Percentiles rank a stretch among this genome's conserved stretches.
These are phyloP conservation scores for Hippoglossus stenolepis DNA, from an alignment of 2,113 vertebrate species.

Conservation along the genomic window DNA sequence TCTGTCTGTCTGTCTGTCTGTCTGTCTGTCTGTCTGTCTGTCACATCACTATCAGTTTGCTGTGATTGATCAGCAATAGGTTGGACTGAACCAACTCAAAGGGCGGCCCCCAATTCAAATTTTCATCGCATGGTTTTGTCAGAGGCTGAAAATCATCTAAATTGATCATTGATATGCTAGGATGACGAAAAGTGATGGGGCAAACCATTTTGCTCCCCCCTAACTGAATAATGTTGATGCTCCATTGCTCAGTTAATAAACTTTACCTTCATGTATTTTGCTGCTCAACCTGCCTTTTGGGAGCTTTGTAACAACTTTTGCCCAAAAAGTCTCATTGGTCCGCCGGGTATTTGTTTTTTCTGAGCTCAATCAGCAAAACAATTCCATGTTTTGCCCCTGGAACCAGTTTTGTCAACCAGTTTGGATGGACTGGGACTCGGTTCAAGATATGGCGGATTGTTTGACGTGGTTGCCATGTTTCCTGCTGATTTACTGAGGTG, in stretches of 20 bases:
- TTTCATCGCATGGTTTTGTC: too few relatives aligned
- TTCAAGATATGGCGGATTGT: conserved; percentile 57
- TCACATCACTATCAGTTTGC: too few relatives aligned
- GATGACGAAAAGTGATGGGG: too few relatives aligned
- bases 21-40: too few relatives aligned
- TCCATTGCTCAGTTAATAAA: background rate
- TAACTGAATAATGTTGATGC: background rate
- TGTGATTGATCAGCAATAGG: too few relatives aligned
- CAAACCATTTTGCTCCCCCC: background rate
- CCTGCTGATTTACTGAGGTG: conserved; percentile 68
- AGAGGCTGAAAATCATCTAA: too few relatives aligned
- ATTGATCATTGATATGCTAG: too few relatives aligned
- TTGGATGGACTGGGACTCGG: conserved; percentile 54
- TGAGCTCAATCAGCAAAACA: conserved; percentile 41
- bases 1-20: too few relatives aligned
- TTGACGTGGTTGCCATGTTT: conserved; percentile 67
- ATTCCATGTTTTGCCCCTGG: conserved; percentile 54
- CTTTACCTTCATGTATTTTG: background rate
- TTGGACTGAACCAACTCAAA: too few relatives aligned
- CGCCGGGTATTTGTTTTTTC: conserved; percentile 48
- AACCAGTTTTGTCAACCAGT: conserved; percentile 64
- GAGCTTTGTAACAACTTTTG: conserved; percentile 22
- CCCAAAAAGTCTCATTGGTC: conserved; percentile 10
- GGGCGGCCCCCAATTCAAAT: too few relatives aligned
- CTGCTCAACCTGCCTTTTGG: conserved; percentile 17